Percentiles rank a stretch among this genome's conserved stretches.
These are phyloP conservation scores for Anabas testudineus DNA, from an alignment of 2,797 vertebrate species.

Conservation along the genomic window DNA sequence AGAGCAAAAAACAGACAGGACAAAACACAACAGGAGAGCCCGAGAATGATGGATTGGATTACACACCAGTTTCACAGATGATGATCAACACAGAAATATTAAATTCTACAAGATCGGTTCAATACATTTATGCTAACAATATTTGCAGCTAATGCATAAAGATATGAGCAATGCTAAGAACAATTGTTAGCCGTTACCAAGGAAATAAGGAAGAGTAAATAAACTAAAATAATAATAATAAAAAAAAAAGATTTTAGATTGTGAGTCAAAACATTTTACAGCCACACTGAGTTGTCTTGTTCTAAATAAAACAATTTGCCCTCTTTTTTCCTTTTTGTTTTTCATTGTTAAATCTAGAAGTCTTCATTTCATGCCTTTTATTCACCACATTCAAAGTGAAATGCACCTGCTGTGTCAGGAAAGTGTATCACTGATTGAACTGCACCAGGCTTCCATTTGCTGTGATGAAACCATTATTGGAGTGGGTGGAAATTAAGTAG, in stretches of 20 bases:
- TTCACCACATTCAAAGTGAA: constrained; percentile 21
- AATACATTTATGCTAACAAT: background rate
- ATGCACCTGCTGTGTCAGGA: constrained; percentile 24
- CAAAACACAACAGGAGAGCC: constrained; percentile 2
- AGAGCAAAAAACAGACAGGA: constrained; percentile 2
- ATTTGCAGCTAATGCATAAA: background rate
- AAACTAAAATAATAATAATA: too few species aligned
- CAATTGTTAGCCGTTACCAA: background rate
- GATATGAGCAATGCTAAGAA: background rate
- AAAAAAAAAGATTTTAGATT: too few species aligned
- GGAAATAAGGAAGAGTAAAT: too few species aligned
- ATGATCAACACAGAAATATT: background rate
- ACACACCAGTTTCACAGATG: constrained; percentile 11
- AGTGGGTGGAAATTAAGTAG: constrained; percentile 69
- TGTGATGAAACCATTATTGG: constrained; percentile 60
- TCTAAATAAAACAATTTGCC: background rate
- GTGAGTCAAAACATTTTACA: background rate
- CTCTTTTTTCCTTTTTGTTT: background rate
- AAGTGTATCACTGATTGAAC: constrained; percentile 39
- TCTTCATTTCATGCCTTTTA: constrained; percentile 8
- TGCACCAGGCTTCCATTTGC: constrained; percentile 44
- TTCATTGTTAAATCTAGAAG: background rate
- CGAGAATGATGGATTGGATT: constrained; percentile 9
- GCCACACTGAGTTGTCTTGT: too few species aligned
- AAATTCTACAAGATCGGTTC: background rate